Conservation (phyloP, 2,797 vertebrate species). For the Tokudaia muenninki region DNA sequence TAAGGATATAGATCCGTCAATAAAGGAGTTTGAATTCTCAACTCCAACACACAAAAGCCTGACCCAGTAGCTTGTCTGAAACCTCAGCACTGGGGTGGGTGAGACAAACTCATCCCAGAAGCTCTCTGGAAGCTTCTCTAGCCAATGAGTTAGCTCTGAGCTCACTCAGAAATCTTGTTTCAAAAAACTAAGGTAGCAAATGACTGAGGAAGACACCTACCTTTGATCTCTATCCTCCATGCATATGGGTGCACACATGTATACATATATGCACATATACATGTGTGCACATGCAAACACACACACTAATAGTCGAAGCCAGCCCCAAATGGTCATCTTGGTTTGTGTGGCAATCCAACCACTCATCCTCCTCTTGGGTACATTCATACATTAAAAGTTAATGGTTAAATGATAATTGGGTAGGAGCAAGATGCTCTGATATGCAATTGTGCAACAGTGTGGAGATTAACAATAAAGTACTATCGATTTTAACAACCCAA, state of each 20-base stretch:
- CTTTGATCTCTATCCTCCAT: not conserved
- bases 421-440: not conserved
- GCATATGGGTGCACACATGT: not conserved
- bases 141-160: not conserved
- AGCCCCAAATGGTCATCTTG: not conserved
- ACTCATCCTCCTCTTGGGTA: not conserved
- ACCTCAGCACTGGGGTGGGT: not conserved
- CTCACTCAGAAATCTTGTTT: not conserved
- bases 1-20: not conserved
- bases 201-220: not conserved
- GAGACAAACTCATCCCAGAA: not conserved
- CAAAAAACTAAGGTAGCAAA: not conserved
- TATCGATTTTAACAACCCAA: not conserved
- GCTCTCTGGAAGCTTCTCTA: not conserved
- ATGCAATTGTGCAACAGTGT: not conserved
- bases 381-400: constrained; percentile 6
- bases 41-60: not conserved
- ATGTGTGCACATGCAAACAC: not conserved
- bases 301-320: not conserved
- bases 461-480: not conserved
- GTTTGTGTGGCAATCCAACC: not conserved
- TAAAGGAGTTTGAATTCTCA: not conserved
- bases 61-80: not conserved
- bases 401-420: not conserved
- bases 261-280: not conserved